Conservation (phyloP, 92 coral and sea anemone genomes). For the Blastomussa wellsi region DNA sequence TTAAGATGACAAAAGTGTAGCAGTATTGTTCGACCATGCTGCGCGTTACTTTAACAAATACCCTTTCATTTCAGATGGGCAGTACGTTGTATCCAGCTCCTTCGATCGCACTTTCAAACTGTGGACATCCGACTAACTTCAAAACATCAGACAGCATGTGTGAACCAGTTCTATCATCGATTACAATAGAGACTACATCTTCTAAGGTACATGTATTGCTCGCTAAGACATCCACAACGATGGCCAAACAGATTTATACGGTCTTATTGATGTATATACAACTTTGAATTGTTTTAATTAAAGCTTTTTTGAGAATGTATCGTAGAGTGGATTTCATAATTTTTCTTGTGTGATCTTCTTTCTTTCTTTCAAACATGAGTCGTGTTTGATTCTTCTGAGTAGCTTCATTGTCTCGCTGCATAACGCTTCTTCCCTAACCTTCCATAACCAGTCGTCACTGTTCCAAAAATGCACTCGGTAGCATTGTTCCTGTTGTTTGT, state of each 20-base stretch:
- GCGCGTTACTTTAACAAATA: not conserved
- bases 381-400: too few species aligned
- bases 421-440: not conserved
- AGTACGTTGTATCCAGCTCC: slow-evolving; percentile 92
- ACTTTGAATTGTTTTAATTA: slow-evolving; percentile 11
- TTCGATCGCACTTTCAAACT: slow-evolving; percentile 98
- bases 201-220: slow-evolving; percentile 1
- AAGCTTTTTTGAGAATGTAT: not conserved
- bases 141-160: not conserved
- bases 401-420: not conserved
- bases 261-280: slow-evolving; percentile 23
- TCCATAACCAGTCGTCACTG: not conserved
- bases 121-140: slow-evolving; percentile 83
- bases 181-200: not conserved
- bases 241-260: not conserved
- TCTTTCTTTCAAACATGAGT: not conserved
- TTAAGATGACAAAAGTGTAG: too few species aligned
- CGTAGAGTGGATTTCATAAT: not conserved
- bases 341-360: not conserved
- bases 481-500: too few species aligned
- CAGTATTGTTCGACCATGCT: not conserved
- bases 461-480: too few species aligned
- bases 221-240: not conserved
- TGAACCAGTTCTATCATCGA: not conserved
- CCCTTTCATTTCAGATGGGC: slow-evolving; percentile 77